These are phyloP conservation scores for Chiroxiphia lanceolata DNA, from an alignment of 2,797 vertebrate genomes.

Conservation along the genomic window DNA sequence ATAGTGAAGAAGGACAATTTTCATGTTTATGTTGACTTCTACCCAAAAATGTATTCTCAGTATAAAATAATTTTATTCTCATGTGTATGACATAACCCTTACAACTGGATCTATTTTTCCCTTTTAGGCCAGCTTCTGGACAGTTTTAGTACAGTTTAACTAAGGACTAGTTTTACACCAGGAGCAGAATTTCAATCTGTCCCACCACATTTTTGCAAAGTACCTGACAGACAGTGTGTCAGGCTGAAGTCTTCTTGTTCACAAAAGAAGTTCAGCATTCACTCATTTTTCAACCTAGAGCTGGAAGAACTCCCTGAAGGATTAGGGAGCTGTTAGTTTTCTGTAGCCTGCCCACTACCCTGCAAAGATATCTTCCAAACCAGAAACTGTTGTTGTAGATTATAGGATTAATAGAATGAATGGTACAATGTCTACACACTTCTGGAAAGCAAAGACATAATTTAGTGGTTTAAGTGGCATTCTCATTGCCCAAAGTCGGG, in stretches of 20 bases:
- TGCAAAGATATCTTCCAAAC: not conserved
- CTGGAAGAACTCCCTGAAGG: not conserved
- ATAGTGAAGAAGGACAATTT: not conserved
- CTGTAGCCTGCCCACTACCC: not conserved
- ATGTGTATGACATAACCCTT: not conserved
- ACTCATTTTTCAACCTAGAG: not conserved
- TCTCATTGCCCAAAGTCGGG: not conserved
- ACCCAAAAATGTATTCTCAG: not conserved
- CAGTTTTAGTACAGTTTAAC: not conserved
- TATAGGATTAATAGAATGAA: not conserved
- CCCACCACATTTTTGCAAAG: not conserved
- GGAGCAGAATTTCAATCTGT: not conserved
- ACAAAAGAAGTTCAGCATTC: not conserved
- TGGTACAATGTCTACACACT: not conserved
- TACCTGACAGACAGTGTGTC: not conserved
- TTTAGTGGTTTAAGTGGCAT: not conserved
- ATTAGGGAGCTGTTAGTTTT: not conserved
- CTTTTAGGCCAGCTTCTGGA: not conserved
- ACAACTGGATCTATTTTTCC: not conserved
- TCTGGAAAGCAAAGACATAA: not conserved
- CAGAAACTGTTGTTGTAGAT: not conserved
- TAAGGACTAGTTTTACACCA: not conserved
- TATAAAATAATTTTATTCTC: not conserved
- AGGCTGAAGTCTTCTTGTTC: not conserved
- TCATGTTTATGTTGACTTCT: not conserved